These are phyloP conservation scores for Rissa tridactyla DNA, from an alignment of 2,113 vertebrate genomes.

Conservation along the genomic window DNA sequence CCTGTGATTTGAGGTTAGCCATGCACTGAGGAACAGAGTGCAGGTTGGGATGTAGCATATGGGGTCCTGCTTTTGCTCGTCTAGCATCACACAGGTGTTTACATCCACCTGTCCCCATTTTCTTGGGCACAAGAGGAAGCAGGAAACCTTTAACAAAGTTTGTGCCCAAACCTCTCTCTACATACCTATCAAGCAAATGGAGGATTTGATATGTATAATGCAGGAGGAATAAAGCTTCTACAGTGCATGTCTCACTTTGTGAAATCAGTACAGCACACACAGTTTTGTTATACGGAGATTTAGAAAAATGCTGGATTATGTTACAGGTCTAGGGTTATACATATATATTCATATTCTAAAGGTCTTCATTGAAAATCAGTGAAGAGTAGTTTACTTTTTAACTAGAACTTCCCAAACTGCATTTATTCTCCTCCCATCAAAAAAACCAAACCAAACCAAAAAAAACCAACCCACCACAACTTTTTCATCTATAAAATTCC, in stretches of 20 bases:
- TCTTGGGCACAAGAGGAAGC: too few species aligned
- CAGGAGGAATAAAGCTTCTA: neutral
- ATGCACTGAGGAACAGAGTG: neutral
- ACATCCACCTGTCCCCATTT: neutral
- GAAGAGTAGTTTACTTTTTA: neutral
- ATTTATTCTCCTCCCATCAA: neutral
- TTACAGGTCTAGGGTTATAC: neutral
- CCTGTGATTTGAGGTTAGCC: neutral
- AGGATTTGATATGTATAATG: neutral
- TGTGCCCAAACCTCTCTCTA: neutral
- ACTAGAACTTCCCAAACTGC: neutral
- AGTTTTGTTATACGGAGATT: neutral
- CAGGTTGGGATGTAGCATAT: neutral
- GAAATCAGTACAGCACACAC: neutral
- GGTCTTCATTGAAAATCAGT: neutral
- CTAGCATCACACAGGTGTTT: neutral
- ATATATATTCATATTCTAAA: neutral
- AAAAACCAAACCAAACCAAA: too few species aligned
- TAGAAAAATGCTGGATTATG: neutral
- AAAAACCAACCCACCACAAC: neutral
- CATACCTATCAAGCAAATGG: neutral
- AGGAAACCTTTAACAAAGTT: neutral
- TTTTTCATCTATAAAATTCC: neutral
- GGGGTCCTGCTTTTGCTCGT: neutral
- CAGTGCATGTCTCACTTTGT: neutral